Evolutionary conservation across 2,113 vertebrate species (phyloP).

Genomic region (Rhinogobius similis): DNA sequence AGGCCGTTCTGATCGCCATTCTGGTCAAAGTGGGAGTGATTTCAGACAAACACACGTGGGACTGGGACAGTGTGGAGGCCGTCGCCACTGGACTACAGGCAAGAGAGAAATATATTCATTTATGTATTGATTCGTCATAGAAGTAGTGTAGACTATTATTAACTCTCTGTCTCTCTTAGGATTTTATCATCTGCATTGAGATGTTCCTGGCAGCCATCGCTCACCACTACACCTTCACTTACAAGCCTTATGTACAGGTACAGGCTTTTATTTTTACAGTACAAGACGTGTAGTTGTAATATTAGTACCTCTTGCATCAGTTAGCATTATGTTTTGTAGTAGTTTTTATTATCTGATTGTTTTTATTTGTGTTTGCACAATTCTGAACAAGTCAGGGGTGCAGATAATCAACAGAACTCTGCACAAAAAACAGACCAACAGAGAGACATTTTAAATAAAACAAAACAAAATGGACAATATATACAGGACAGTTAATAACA

Average conservation of each 20-base stretch:
- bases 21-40: conserved; percentile 95
- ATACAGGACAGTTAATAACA: no score
- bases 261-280: fast-evolving
- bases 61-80: conserved; percentile 93
- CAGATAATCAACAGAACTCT: no score
- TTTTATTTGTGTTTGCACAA: no score
- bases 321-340: no score
- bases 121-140: no score
- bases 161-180: conserved; percentile 68
- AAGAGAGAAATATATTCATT: not conserved
- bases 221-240: conserved; percentile 96
- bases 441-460: no score
- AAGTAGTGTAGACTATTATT: no score
- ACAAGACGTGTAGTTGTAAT: no score
- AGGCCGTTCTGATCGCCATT: conserved; percentile 92
- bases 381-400: no score
- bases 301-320: not conserved
- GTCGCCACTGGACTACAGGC: conserved; percentile 96
- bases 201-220: conserved; percentile 97
- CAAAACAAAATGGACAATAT: no score
- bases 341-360: no score
- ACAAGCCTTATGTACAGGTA: conserved; percentile 86
- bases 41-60: conserved; percentile 91
- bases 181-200: conserved; percentile 97
- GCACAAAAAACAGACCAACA: no score